Percentiles rank a stretch among this genome's conserved stretches.
These are phyloP conservation scores for Cyprinella venusta DNA, from an alignment of 2,797 vertebrate species.

Conservation along the genomic window DNA sequence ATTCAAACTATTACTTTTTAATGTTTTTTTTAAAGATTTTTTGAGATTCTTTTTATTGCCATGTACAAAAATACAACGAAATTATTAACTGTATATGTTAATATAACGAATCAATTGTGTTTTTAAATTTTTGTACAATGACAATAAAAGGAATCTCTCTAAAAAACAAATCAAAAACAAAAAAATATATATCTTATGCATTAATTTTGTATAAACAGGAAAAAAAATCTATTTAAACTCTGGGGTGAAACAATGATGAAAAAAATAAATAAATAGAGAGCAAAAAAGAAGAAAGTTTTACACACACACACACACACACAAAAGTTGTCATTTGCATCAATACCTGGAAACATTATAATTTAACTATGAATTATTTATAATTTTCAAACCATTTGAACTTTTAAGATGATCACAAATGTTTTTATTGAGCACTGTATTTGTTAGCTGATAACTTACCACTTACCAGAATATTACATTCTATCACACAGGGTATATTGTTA, in stretches of 20 bases:
- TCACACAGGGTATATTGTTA: too few species aligned
- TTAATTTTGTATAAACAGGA: conserved; percentile 17
- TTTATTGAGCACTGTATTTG: neutral
- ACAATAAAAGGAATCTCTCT: too few species aligned
- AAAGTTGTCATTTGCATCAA: neutral
- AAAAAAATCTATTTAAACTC: neutral
- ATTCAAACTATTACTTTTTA: conserved; percentile 28
- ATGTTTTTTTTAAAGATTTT: too few species aligned
- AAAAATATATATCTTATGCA: neutral
- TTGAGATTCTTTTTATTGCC: too few species aligned
- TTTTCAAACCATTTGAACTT: neutral
- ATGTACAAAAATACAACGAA: too few species aligned
- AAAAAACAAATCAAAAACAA: too few species aligned
- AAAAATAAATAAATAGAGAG: too few species aligned
- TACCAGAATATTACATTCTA: neutral
- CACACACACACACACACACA: neutral
- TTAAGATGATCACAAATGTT: neutral
- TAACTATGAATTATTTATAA: neutral
- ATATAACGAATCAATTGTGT: too few species aligned
- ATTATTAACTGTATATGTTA: too few species aligned
- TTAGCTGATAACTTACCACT: too few species aligned
- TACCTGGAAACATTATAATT: neutral
- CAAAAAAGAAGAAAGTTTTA: neutral
- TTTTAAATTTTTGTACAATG: too few species aligned
- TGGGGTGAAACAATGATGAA: neutral